Conservation (phyloP, 2,113 vertebrate species). For the Pycnonotus jocosus region DNA sequence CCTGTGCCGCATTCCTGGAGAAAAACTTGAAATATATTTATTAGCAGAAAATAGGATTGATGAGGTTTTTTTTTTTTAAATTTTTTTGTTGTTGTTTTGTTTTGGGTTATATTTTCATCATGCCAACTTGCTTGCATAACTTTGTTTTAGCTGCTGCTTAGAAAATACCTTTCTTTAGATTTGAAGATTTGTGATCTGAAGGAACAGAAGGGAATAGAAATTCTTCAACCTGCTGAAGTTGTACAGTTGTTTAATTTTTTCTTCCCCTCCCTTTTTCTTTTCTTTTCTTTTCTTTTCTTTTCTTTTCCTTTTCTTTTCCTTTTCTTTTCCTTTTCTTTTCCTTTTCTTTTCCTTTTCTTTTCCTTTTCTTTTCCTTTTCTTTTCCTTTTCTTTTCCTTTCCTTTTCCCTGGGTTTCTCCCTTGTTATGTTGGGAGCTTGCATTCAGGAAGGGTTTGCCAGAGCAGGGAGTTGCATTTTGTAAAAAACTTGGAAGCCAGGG, state of each 20-base stretch:
- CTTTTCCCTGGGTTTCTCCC: background rate
- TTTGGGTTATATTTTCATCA: background rate
- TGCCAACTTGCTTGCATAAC: background rate
- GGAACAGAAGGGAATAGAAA: background rate
- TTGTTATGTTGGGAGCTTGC: background rate
- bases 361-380: too few relatives aligned
- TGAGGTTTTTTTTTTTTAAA: background rate
- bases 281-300: rapidly evolving
- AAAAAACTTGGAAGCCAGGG: background rate
- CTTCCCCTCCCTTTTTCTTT: rapidly evolving
- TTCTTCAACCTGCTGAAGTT: background rate
- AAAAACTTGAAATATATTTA: background rate
- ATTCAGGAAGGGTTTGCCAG: background rate
- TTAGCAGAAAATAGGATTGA: background rate
- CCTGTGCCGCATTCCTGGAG: background rate
- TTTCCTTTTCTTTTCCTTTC: too few relatives aligned
- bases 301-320: too few relatives aligned
- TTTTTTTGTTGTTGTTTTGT: background rate
- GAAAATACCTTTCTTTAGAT: background rate
- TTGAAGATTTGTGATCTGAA: background rate
- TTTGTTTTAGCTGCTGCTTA: background rate
- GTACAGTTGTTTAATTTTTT: background rate
- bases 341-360: too few relatives aligned
- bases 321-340: too few relatives aligned
- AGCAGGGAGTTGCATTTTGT: background rate